These are phyloP conservation scores for Climacteris rufus DNA, from an alignment of 2,113 vertebrate genomes.

Conservation along the genomic window DNA sequence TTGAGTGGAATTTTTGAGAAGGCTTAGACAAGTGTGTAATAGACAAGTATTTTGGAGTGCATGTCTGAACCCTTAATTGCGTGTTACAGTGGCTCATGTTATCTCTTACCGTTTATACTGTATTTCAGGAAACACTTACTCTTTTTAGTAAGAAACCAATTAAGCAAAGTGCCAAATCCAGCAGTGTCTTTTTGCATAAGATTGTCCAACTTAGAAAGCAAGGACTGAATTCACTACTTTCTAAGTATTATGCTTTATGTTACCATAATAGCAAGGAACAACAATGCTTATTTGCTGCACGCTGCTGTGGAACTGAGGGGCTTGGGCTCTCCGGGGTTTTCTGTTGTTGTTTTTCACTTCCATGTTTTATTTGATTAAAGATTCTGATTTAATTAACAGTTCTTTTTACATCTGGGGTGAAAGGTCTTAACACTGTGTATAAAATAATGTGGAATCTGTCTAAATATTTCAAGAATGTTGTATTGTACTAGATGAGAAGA, in stretches of 20 bases:
- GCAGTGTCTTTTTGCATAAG: slow-evolving; percentile 34
- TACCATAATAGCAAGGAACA: neutral
- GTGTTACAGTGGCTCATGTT: neutral
- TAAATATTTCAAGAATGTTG: slow-evolving; percentile 17
- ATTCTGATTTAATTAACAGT: neutral
- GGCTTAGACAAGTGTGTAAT: neutral
- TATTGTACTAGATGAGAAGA: slow-evolving; percentile 33
- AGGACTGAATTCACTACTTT: neutral
- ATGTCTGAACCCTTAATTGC: neutral
- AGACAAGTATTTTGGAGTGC: slow-evolving; percentile 13
- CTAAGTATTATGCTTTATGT: neutral
- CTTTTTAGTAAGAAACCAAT: neutral
- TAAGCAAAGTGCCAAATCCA: slow-evolving; percentile 69
- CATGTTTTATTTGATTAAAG: slow-evolving; percentile 19
- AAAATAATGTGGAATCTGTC: neutral
- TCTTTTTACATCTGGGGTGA: slow-evolving; percentile 31
- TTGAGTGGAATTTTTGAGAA: slow-evolving; percentile 26
- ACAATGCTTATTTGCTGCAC: neutral
- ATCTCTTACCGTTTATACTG: neutral
- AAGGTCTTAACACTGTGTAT: slow-evolving; percentile 40
- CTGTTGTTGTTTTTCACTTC: neutral
- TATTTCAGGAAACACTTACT: slow-evolving; percentile 19
- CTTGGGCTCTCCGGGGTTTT: neutral
- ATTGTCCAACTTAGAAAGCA: neutral
- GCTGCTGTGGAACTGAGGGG: neutral